phyloP scores from a whole-genome alignment of 2,888 invertebrate genomes.

The Cancer borealis region DNA sequence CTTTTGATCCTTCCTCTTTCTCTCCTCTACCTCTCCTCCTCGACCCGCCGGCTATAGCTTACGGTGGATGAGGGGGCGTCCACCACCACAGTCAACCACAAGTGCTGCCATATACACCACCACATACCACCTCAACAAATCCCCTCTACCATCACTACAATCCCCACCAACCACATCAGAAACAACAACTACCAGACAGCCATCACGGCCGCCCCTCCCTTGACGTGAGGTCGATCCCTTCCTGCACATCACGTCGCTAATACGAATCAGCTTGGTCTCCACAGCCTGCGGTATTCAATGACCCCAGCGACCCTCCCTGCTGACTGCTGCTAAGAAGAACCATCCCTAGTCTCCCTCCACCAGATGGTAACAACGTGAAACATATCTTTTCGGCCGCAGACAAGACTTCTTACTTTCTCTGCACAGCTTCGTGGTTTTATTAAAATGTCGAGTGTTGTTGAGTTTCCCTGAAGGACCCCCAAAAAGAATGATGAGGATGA shows the following conservation, averaged over 20 bases:
- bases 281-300: not conserved
- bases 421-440: no score
- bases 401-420: not conserved
- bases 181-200: not conserved
- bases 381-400: not conserved
- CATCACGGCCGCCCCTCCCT: not conserved
- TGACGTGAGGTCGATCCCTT: no score
- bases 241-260: not conserved
- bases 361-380: not conserved
- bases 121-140: no score
- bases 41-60: not conserved
- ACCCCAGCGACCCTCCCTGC: not conserved
- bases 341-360: not conserved
- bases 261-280: not conserved
- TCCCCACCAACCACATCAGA: not conserved
- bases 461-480: no score
- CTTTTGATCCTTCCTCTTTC: not conserved
- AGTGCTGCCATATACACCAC: not conserved
- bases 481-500: no score
- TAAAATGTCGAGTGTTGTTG: no score
- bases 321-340: not conserved
- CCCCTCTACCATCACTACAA: not conserved
- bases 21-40: not conserved
- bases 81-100: not conserved
- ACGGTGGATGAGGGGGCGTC: not conserved